Base-by-base conservation (phyloP, 1,140 invertebrate species). In the Tetramorium simillimum region DNA sequence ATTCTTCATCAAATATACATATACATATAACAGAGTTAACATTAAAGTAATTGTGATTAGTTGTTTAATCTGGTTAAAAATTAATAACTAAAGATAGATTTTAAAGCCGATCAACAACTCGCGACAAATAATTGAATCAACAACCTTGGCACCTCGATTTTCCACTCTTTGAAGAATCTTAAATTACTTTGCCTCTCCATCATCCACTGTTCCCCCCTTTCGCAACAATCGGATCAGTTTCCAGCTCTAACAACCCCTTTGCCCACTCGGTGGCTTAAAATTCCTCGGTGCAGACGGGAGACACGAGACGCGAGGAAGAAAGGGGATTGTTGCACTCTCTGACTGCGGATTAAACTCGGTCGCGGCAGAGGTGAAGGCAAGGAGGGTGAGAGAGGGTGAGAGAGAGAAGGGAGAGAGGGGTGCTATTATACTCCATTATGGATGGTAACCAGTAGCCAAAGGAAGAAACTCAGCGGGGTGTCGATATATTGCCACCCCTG, bases 391-490 rank as follows among this genome's bases (percentile, higher is more conserved):
- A 33, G 33, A 33, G 33, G 4, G 1, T 16, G 33, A 16, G 33
- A 16, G n/a, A 12, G n/a, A 16, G 46, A 37, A 46, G 21, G 28
- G 33, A 7, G 33, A 12, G 21, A 28, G n/a, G 63, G 76, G 90
- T 70, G 89, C 89, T 90, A 92, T 92, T 92, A 91, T 93, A 86
- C 89, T 89, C 90, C 82, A 93, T 92, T 93, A 92, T 90, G 90
- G 80, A 91, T 89, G 90, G 89, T 92, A 92, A 92, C 91, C 92
- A 92, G 92, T 92, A 92, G 93, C 93, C 88, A 90, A 88, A 90
- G 86, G 90, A 92, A 89, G 86, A 85, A 81, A 87, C 91, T 77
- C 92, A 53, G 86, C 89, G 88, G 92, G 93, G 92, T 90, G 90
- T 91, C 87, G 78, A 89, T 92, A 93, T 93, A 93, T 93, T 93